Base-by-base conservation (phyloP, 2,888 invertebrate species). In the Euplagia quadripunctaria region DNA sequence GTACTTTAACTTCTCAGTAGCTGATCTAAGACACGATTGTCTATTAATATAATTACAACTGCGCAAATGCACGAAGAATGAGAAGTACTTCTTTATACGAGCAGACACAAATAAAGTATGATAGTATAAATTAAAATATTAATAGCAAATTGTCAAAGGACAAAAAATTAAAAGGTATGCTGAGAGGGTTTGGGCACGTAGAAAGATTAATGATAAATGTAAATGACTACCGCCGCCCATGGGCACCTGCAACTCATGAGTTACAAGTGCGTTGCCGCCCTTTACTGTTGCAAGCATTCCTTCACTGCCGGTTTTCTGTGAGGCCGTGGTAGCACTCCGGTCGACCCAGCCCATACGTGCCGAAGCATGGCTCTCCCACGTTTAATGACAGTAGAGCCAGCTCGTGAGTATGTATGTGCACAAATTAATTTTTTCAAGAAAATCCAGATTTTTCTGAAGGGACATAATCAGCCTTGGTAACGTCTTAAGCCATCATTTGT, bases 1-100 rank as follows among this genome's bases (percentile, higher is more conserved):
- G 70, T 77, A 76, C 76, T 76, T 46, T 61, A 43, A 76, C 58
- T 85, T 78, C 87, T 81, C 73, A 78, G 82, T 82, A 82, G 77
- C 76, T 58, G 72, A 63, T 73, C 51, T 49, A 64, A 76, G 75
- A 79, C 75, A 65, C 68, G 52, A 81, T 79, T 80, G 77, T 76
- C 80, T 77, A 79, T 64, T 75, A 75, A 49, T 69, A 69, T 71
- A 46, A 71, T 72, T 49, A 80, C 49, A 77, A 66, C 65, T 58
- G 74, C 67, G 52, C 67, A 70, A 77, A 64, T 55, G 52, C 43
- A 20, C 42, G 42, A 51, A 16, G 64, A 70, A 52, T 55, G 41
- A 42, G n/a, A 68, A 68, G 17, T 42, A 46, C 43, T 46, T 12
- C 14, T 31, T 61, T 61, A 31, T 31, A 31, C 12, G 14, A 31